phyloP scores from a whole-genome alignment of 1,140 invertebrate species.

The Calliopsis andreniformis region DNA sequence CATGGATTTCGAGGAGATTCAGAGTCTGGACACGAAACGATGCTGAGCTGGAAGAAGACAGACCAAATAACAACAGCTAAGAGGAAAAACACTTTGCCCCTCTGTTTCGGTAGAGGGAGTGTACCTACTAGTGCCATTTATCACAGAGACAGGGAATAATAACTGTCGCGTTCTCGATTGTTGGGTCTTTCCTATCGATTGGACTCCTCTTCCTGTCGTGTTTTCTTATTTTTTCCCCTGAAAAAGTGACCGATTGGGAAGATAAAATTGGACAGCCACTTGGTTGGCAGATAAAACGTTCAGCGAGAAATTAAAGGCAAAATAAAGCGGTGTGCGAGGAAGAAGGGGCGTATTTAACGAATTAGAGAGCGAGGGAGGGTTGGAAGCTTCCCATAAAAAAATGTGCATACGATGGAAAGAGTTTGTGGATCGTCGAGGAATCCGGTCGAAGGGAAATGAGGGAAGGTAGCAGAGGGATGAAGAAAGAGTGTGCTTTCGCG shows the following conservation, averaged over 20 bases:
- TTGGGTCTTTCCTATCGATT: not conserved
- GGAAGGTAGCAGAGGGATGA: slow-evolving; percentile 56
- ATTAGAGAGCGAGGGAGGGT: slow-evolving; percentile 37
- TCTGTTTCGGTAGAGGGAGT: not conserved
- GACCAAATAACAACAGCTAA: slow-evolving; percentile 30
- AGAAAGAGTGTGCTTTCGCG: slow-evolving; percentile 57
- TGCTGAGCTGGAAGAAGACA: not conserved
- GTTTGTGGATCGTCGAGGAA: slow-evolving; percentile 41
- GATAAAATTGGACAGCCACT: not conserved
- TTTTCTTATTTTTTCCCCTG: too few species aligned
- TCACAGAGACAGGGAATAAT: not conserved
- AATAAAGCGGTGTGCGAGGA: not conserved
- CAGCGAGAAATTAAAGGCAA: not conserved
- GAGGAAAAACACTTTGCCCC: slow-evolving; percentile 13
- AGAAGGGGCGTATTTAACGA: slow-evolving; percentile 41
- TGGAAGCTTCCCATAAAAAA: slow-evolving; percentile 28
- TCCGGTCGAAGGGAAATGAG: slow-evolving; percentile 58
- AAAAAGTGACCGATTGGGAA: too few species aligned
- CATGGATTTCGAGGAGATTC: not conserved
- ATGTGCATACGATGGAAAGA: slow-evolving; percentile 46
- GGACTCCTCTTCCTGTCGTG: too few species aligned
- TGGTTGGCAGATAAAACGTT: not conserved
- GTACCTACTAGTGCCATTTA: not conserved
- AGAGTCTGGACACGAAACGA: slow-evolving; percentile 2
- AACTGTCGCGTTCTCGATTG: slow-evolving; percentile 17